Conservation (phyloP, 2,113 vertebrate genomes). For the Lynx canadensis region DNA sequence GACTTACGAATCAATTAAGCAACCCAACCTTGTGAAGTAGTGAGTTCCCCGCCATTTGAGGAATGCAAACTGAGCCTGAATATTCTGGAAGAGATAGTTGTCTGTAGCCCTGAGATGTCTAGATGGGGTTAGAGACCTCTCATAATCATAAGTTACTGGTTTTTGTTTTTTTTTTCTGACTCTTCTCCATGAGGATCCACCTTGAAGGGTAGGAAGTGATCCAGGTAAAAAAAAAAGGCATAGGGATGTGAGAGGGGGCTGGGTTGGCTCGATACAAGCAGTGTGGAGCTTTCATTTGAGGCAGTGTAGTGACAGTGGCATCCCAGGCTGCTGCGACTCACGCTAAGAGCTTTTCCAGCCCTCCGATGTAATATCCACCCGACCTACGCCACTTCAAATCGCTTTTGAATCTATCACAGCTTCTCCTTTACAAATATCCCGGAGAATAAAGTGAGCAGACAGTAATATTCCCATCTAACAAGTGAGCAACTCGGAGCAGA, state of each 20-base stretch:
- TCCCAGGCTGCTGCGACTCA: background rate
- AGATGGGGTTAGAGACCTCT: background rate
- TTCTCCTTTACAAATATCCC: background rate
- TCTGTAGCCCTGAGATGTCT: background rate
- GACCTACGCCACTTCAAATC: accelerated
- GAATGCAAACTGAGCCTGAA: background rate
- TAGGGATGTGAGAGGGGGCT: background rate
- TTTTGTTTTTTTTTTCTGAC: background rate
- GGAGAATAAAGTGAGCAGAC: background rate
- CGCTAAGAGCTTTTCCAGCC: background rate
- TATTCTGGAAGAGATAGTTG: background rate
- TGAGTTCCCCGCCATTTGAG: background rate
- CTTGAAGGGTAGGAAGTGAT: background rate
- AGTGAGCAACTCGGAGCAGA: background rate
- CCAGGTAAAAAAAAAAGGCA: background rate
- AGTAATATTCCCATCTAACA: background rate
- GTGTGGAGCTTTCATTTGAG: background rate
- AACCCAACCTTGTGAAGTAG: background rate
- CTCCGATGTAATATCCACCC: too few species aligned
- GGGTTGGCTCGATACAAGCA: background rate
- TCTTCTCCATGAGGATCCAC: background rate
- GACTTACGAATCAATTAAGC: background rate
- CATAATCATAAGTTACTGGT: background rate
- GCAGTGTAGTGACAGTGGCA: background rate
- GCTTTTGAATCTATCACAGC: background rate